Conservation (phyloP, 2,113 vertebrate genomes). For the Bos taurus region DNA sequence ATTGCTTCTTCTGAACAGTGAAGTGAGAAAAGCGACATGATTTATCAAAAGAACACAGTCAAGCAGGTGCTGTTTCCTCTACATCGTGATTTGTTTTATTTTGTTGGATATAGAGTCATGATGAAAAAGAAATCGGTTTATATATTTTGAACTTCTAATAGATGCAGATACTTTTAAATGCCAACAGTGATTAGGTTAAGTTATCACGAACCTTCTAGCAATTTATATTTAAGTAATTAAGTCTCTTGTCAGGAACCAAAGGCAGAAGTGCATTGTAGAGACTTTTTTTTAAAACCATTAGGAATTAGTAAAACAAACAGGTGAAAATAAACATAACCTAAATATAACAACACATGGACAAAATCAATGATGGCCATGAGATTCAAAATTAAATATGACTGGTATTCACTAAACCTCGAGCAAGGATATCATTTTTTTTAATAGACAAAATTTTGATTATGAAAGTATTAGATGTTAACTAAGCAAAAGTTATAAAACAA, state of each 20-base stretch:
- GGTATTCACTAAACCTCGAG: not conserved
- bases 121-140: not conserved
- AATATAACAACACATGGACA: not conserved
- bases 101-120: not conserved
- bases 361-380: not conserved
- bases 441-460: not conserved
- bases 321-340: conserved; percentile 18
- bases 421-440: not conserved
- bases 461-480: not conserved
- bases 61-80: not conserved
- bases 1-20: not conserved
- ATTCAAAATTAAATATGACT: conserved; percentile 13
- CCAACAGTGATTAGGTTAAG: not conserved
- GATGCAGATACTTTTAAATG: not conserved
- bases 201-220: not conserved
- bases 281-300: not conserved
- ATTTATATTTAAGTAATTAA: conserved; percentile 40
- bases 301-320: not conserved
- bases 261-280: not conserved
- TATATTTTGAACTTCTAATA: not conserved
- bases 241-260: not conserved
- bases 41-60: not conserved
- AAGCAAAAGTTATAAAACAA: conserved; percentile 14
- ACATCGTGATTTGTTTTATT: not conserved
- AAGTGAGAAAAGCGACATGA: not conserved